Evolutionary conservation across 2,797 vertebrate species (phyloP).

Genomic region (Dipus sagitta): DNA sequence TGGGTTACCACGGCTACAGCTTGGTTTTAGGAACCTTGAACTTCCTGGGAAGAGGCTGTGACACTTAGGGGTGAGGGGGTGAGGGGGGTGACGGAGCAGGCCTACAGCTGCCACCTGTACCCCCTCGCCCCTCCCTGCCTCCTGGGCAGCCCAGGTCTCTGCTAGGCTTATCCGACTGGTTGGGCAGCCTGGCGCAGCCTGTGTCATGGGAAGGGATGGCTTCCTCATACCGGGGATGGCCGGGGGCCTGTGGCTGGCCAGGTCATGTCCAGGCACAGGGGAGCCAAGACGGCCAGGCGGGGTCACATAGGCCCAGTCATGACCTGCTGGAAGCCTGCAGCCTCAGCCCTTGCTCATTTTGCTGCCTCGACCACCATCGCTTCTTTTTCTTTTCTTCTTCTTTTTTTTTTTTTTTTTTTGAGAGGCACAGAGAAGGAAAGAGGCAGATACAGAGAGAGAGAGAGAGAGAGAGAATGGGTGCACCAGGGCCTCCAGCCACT

Average conservation of each 20-base stretch:
- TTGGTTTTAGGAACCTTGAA: background rate
- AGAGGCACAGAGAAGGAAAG: no score
- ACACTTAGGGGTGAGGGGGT: background rate
- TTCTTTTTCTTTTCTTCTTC: background rate
- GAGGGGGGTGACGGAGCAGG: background rate
- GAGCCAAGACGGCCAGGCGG: background rate
- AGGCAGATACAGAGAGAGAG: no score
- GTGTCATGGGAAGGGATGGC: conserved; percentile 41
- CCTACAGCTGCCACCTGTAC: background rate
- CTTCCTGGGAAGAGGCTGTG: conserved; percentile 22
- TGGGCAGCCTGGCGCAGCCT: conserved; percentile 58
- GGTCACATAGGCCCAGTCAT: background rate
- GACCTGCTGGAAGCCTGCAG: background rate
- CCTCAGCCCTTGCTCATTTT: background rate
- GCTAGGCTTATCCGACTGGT: conserved; percentile 72
- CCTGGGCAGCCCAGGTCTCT: conserved; percentile 61
- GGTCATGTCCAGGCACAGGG: conserved; percentile 31
- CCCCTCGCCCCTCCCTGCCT: conserved; percentile 62
- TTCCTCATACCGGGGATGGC: conserved; percentile 76
- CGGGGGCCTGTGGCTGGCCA: conserved; percentile 1
- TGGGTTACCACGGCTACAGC: background rate
- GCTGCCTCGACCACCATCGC: background rate
- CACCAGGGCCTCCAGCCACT: no score
- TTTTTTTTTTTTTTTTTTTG: no score
- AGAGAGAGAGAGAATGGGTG: no score